Evolutionary conservation across 2,888 invertebrate species (phyloP).

Genomic region (Muschampia plurimacula): DNA sequence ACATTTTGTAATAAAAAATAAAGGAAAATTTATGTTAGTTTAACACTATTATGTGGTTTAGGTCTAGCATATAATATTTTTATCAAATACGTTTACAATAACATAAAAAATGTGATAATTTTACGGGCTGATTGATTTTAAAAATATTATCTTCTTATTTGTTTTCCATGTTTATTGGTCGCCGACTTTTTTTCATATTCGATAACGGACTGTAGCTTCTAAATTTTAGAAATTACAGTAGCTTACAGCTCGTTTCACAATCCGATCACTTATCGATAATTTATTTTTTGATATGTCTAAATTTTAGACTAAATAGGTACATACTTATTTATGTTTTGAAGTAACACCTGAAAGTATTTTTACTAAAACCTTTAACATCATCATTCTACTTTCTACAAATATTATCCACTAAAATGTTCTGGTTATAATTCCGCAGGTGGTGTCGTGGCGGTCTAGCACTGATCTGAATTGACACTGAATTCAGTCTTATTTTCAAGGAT

Average conservation of each 20-base stretch:
- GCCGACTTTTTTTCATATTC: background rate
- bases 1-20: too few species aligned
- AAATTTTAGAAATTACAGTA: conserved; percentile 14
- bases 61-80: background rate
- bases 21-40: background rate
- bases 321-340: conserved; percentile 17
- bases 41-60: background rate
- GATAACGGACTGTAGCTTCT: conserved; percentile 19
- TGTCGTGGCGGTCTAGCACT: conserved; percentile 42
- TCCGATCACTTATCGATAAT: conserved; percentile 19
- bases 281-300: conserved; percentile 37
- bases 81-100: background rate
- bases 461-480: conserved; percentile 84
- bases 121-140: background rate
- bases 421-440: conserved; percentile 19
- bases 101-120: background rate
- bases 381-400: conserved; percentile 29
- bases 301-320: conserved; percentile 36
- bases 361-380: conserved; percentile 26
- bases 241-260: conserved; percentile 31
- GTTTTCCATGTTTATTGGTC: conserved; percentile 11
- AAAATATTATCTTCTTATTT: background rate
- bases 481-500: conserved; percentile 81
- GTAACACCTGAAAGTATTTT: conserved; percentile 19
- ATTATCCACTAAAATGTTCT: conserved; percentile 16